These are phyloP conservation scores for Sphenodon punctatus DNA, from an alignment of 2,797 vertebrate species.

Conservation along the genomic window DNA sequence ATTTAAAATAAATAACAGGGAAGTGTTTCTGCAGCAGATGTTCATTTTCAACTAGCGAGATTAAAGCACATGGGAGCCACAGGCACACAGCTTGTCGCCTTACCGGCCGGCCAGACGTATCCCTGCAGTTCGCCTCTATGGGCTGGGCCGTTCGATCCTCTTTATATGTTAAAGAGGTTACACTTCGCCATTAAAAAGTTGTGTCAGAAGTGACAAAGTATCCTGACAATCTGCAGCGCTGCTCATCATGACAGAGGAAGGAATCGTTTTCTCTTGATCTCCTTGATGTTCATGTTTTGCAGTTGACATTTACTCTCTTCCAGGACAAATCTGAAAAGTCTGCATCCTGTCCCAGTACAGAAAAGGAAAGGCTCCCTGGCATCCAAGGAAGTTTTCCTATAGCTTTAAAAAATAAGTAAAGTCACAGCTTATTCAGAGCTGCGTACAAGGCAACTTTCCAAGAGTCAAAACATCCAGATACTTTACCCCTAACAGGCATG, in stretches of 20 bases:
- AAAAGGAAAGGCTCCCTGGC: background rate
- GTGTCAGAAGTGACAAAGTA: background rate
- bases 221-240: background rate
- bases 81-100: too few species aligned
- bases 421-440: background rate
- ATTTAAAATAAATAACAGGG: background rate
- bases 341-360: background rate
- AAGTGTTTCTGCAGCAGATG: slow-evolving; percentile 22
- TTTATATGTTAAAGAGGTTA: background rate
- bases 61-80: background rate
- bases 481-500: too few species aligned
- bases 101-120: background rate
- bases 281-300: background rate
- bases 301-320: background rate
- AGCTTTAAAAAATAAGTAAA: background rate
- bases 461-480: background rate
- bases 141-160: background rate
- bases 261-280: background rate
- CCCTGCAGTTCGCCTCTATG: background rate
- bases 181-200: background rate
- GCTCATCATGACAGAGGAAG: background rate
- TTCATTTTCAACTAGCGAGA: slow-evolving; percentile 3
- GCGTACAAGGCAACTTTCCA: background rate
- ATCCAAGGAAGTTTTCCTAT: background rate
- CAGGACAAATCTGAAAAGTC: background rate